A percentile compares a stretch with the other conserved stretches of the same genome.
Evolutionary conservation across 2,888 invertebrate species (phyloP).

Genomic region (Monopis laevigella): DNA sequence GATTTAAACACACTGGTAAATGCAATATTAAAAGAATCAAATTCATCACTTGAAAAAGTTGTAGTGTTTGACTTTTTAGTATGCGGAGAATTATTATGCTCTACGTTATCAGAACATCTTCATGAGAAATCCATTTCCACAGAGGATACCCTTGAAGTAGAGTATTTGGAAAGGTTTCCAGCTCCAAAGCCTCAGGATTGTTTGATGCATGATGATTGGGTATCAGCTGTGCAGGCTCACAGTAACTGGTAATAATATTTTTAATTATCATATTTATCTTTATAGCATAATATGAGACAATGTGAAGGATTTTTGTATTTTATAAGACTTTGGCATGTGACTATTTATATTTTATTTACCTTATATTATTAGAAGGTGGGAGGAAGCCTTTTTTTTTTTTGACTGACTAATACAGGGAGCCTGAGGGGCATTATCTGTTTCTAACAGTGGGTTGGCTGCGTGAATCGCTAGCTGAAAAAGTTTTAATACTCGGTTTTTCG

Average conservation of each 20-base stretch:
- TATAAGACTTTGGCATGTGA: too few relatives aligned
- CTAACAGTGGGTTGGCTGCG: too few relatives aligned
- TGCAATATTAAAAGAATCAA: constrained; percentile 74
- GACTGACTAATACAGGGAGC: too few relatives aligned
- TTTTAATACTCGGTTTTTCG: too few relatives aligned
- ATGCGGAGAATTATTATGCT: constrained; percentile 81
- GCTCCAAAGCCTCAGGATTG: constrained; percentile 94
- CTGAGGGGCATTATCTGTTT: too few relatives aligned
- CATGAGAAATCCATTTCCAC: constrained; percentile 78
- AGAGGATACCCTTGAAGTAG: constrained; percentile 88
- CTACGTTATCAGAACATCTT: constrained; percentile 78
- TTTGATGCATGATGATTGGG: constrained; percentile 97
- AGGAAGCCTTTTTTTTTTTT: too few relatives aligned
- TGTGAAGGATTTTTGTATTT: background rate
- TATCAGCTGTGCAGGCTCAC: constrained; percentile 82
- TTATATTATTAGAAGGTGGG: too few relatives aligned
- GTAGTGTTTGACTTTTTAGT: constrained; percentile 90
- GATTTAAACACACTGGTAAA: constrained; percentile 84
- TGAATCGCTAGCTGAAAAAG: too few relatives aligned
- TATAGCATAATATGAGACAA: background rate
- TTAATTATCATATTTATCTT: too few relatives aligned
- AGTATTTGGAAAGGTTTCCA: constrained; percentile 90
- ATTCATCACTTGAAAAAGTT: constrained; percentile 35
- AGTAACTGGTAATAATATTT: constrained; percentile 78
- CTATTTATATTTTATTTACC: too few relatives aligned